A percentile compares a stretch with the other conserved stretches of the same genome.
Conservation (phyloP, 2,797 vertebrate genomes). For the Bovichtus variegatus region DNA sequence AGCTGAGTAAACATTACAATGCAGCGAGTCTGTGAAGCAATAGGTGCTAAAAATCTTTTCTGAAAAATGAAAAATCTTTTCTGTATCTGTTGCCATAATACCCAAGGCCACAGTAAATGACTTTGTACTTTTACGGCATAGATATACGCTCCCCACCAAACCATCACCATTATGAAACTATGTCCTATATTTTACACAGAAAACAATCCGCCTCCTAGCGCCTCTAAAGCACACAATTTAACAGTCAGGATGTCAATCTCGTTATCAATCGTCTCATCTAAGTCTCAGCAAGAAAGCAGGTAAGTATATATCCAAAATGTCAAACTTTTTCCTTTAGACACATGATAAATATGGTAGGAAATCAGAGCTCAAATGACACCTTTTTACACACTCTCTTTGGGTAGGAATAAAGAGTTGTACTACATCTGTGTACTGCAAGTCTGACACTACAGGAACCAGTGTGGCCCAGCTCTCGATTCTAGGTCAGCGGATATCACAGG, state of each 20-base stretch:
- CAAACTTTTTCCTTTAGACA: background rate
- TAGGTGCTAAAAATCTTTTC: conserved; percentile 2
- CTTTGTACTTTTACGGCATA: background rate
- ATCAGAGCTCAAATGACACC: background rate
- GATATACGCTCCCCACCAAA: conserved; percentile 18
- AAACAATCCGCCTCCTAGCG: too few species aligned
- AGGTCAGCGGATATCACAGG: conserved; percentile 58
- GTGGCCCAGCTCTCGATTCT: conserved; percentile 38
- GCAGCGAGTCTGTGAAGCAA: conserved; percentile 29
- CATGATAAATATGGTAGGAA: background rate
- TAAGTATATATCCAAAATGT: background rate
- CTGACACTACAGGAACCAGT: conserved; percentile 16
- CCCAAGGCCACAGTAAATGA: conserved; percentile 30
- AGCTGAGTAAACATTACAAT: conserved; percentile 48
- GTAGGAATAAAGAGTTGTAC: background rate
- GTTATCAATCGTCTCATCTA: background rate
- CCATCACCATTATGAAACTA: background rate
- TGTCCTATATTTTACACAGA: background rate
- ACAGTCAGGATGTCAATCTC: background rate
- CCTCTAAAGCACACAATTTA: background rate
- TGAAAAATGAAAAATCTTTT: conserved; percentile 10
- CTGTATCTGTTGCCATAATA: background rate
- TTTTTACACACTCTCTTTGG: background rate
- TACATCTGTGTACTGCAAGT: conserved; percentile 2
- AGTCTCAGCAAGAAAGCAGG: background rate